Evolutionary conservation across 1,140 invertebrate species (phyloP).

Genomic region (Artemia franciscana): DNA sequence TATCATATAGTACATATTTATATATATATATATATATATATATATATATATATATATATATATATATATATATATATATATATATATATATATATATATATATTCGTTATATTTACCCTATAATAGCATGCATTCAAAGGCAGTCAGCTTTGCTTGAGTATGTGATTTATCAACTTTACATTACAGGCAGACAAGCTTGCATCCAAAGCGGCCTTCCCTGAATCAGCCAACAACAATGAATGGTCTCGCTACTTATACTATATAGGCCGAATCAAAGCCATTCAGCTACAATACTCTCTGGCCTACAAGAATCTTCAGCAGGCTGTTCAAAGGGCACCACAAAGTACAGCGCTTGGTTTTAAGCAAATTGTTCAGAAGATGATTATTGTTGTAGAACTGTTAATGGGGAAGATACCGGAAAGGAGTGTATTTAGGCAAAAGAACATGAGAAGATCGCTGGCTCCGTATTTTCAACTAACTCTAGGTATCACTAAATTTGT

Average conservation of each 20-base stretch:
- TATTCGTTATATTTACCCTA: constrained; percentile 1
- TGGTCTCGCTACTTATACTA: constrained; percentile 95
- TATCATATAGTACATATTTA: neutral
- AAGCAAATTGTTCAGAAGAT: constrained; percentile 90
- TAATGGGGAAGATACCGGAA: constrained; percentile 93
- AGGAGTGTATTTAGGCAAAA: constrained; percentile 66
- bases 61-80: constrained; percentile 2
- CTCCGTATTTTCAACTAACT: constrained; percentile 88
- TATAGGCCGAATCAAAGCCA: constrained; percentile 86
- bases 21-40: neutral
- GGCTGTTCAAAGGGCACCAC: constrained; percentile 80
- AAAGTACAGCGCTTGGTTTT: constrained; percentile 91
- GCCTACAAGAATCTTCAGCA: constrained; percentile 89
- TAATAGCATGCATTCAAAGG: no score
- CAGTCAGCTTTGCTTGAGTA: no score
- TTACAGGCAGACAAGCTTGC: constrained; percentile 69
- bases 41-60: no score
- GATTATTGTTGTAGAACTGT: constrained; percentile 78
- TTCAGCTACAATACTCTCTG: constrained; percentile 75
- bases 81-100: neutral
- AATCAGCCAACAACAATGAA: constrained; percentile 92
- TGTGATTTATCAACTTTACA: no score
- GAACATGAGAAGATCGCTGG: constrained; percentile 56
- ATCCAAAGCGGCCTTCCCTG: constrained; percentile 85
- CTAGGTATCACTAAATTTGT: constrained; percentile 31